Percentiles rank a stretch among this genome's conserved stretches.
These are phyloP conservation scores for Galbula dea DNA, from an alignment of 2,113 vertebrate genomes.

Conservation along the genomic window DNA sequence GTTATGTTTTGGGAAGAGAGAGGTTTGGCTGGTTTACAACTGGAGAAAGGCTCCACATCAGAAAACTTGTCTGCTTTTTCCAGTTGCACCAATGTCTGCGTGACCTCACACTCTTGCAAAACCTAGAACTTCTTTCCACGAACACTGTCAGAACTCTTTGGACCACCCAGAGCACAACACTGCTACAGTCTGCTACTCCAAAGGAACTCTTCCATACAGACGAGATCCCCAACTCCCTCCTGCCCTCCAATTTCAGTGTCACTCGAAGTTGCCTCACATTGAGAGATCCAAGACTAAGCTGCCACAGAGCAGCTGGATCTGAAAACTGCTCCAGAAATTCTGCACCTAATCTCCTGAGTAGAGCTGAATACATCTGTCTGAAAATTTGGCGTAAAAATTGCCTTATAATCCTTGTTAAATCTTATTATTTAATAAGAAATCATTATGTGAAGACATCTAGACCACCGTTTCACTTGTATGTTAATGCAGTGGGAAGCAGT, in stretches of 20 bases:
- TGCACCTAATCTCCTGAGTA: background rate
- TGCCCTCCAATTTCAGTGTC: too few species aligned
- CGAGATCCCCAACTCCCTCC: background rate
- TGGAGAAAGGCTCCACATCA: background rate
- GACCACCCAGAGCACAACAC: background rate
- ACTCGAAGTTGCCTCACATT: background rate
- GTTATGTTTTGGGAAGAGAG: background rate
- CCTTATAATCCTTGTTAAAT: background rate
- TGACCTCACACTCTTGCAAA: background rate
- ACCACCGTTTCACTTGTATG: background rate
- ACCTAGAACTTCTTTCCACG: background rate
- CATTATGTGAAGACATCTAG: background rate
- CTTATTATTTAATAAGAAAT: background rate
- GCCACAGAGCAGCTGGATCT: background rate
- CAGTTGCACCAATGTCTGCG: background rate
- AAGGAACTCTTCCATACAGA: background rate
- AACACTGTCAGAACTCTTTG: background rate
- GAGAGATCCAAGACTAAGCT: background rate
- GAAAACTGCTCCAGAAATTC: background rate
- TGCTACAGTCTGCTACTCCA: background rate
- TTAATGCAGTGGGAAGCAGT: background rate
- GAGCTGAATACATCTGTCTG: background rate
- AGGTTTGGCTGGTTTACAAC: background rate
- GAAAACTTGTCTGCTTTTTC: background rate
- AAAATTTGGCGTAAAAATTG: background rate